Percentiles rank a stretch among this genome's conserved stretches.
Evolutionary conservation across 2,797 vertebrate species (phyloP).

Genomic region (Mastacembelus armatus): DNA sequence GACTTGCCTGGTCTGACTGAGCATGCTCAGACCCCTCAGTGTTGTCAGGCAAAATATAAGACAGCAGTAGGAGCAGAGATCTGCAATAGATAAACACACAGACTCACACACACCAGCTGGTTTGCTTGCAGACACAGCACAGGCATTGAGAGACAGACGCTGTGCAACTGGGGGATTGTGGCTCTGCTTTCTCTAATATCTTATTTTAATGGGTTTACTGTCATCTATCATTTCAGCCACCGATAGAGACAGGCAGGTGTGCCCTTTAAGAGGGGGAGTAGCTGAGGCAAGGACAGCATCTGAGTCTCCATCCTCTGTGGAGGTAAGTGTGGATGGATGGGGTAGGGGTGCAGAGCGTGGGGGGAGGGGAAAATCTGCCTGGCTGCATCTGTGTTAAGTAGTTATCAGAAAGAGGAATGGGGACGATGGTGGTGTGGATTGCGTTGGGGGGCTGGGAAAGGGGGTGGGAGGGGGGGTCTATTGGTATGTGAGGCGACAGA

Average conservation of each 20-base stretch:
- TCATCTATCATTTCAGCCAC: constrained; percentile 57
- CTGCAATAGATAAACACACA: constrained; percentile 87
- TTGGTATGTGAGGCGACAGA: constrained; percentile 76
- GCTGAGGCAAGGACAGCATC: constrained; percentile 79
- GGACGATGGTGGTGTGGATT: constrained; percentile 11
- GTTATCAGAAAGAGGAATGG: constrained; percentile 53
- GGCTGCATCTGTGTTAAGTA: constrained; percentile 70
- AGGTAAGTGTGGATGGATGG: constrained; percentile 79
- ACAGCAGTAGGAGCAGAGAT: constrained; percentile 81
- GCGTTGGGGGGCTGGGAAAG: too few species aligned
- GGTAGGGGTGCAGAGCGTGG: constrained; percentile 38
- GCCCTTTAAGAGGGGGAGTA: constrained; percentile 75
- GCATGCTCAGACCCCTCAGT: constrained; percentile 85
- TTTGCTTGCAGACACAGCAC: constrained; percentile 46
- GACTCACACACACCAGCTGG: constrained; percentile 61
- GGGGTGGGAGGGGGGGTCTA: constrained; percentile 30
- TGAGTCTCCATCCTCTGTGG: constrained; percentile 77
- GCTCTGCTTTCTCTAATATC: constrained; percentile 7
- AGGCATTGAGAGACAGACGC: constrained; percentile 28
- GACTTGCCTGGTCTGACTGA: constrained; percentile 73
- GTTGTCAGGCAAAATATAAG: constrained; percentile 90
- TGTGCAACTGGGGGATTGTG: constrained; percentile 23
- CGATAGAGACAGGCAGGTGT: constrained; percentile 65
- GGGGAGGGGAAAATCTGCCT: constrained; percentile 62
- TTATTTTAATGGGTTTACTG: constrained; percentile 42